Base-by-base conservation (phyloP, 2,113 vertebrate species). In the Daubentonia madagascariensis region DNA sequence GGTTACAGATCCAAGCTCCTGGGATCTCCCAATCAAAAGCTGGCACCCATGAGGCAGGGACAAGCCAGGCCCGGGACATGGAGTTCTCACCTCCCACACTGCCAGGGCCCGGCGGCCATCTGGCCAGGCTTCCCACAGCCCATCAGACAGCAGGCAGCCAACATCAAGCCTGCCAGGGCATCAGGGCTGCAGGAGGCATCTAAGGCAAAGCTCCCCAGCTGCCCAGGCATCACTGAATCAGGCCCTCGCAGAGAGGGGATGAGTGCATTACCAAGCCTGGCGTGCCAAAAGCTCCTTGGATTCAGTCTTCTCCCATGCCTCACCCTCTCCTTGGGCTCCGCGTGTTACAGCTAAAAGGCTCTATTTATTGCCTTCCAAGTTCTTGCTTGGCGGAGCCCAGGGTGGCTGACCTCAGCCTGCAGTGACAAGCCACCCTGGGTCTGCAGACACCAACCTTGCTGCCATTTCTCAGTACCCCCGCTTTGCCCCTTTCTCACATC, bases 11-110 rank as follows among this genome's bases (percentile, higher is more conserved):
- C 96, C 79, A 94, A 95, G 84, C 73, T 93, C 96, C 96, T 93
- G 96, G 96, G 91, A 94, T 84, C 96, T 97, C 96, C 72, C 93
- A 96, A 50, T 94, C 95, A 96, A 94, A 88, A 96, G n/a, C 96
- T 97, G 97, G 97, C 65, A 0, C 80, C 30, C 32, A 17, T 1
- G 8, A 76, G n/a, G 52, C 70, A 23, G 4, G 35, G 75, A 32
- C 79, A 54, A 68, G 95, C 96, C 96, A 98, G 95, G 89, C 67
- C 61, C 0, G 3, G 97, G 84, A 96, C 65, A 1, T 67, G 52
- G 68, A 67, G 75, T 96, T 87, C 87, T 96, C 90, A 87, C 95
- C 85, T 96, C 94, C 95, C 67, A 50, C 67, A 72, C 87, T 80
- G 79, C 70, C 75, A 81, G 79, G 57, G 73, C 89, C 95, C 92